Base-by-base conservation (phyloP, 92 coral and sea anemone species). In the Porites divaricata region DNA sequence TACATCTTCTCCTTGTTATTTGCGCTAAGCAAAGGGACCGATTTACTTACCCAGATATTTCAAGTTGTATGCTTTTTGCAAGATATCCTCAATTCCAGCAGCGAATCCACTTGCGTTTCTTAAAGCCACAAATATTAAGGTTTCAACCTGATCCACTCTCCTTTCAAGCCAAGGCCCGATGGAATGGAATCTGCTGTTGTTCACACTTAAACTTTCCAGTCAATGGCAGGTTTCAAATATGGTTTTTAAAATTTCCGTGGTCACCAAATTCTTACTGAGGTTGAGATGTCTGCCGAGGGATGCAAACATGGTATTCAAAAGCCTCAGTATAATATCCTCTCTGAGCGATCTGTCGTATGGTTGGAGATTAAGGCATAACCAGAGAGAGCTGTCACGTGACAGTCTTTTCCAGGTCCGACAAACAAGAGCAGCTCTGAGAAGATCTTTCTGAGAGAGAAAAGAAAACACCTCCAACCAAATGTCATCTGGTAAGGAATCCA, bases 391-490 rank as follows among this genome's bases (percentile, higher is more conserved):
- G 24, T 93, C 96, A 41, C 74, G 92, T 57, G 94, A 71, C 15
- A 93, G 25, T 12, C 94, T 94, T 6, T 83, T 75, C 96, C 96
- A 93, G 26, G 78, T 69, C 0, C 67, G 64, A 72, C 96, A 93
- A 22, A 93, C 94, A 70, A 77, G 84, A 17, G 94, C 80, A 11
- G 66, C 90, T 41, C 66, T 64, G 35, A 91, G 57, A 26, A 26
- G 35, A 26, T 26, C 35, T 26, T 26, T 1, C 35, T 26, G 35
- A 26, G 35, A 26, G 2, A 26, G 35, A 26, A 26, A 26, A 26
- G 35, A 26, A 26, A 26, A 26, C 35, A 26, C 35, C 35, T 26
- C 35, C 35, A 26, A 26, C 35, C 35, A 26, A 26, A 26, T 26
- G 35, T 26, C 2, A 26, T 26, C 35, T 26, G 35, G 35, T 26